Evolutionary conservation across 2,888 invertebrate genomes (phyloP).

Genomic region (Lepas anatifera): DNA sequence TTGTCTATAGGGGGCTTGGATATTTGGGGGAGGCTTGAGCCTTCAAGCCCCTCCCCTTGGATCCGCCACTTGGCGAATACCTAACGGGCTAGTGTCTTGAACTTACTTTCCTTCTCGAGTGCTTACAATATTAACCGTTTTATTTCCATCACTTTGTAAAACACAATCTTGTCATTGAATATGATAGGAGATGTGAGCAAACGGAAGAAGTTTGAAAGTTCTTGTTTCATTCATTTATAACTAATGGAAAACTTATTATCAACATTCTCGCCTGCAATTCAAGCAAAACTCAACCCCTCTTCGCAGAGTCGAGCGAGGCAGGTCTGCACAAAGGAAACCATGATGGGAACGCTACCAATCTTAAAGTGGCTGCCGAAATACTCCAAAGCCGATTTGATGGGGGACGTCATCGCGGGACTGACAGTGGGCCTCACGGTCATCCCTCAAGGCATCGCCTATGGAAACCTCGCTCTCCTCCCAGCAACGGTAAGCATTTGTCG

Average conservation of each 20-base stretch:
- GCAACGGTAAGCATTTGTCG: constrained; percentile 50
- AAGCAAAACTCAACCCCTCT: too few species aligned
- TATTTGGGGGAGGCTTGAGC: too few species aligned
- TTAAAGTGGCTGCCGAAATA: constrained; percentile 63
- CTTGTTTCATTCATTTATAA: neutral
- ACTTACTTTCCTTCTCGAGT: too few species aligned
- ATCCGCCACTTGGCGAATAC: neutral
- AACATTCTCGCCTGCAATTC: too few species aligned
- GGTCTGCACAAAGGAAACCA: neutral
- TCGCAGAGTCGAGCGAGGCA: neutral
- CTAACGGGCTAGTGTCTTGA: too few species aligned
- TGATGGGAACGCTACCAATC: constrained; percentile 41
- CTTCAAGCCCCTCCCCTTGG: too few species aligned
- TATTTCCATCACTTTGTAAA: neutral
- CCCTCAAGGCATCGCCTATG: constrained; percentile 88
- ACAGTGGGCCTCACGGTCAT: constrained; percentile 87
- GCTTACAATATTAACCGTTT: neutral
- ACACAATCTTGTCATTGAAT: too few species aligned
- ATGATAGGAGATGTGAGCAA: neutral
- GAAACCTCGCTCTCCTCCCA: constrained; percentile 66
- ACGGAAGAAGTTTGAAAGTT: neutral
- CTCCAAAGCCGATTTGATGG: constrained; percentile 57
- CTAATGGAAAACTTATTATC: too few species aligned
- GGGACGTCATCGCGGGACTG: constrained; percentile 80
- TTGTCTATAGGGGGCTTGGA: too few species aligned